Conservation (phyloP, 2,797 vertebrate species). For the Sarcoramphus papa region DNA sequence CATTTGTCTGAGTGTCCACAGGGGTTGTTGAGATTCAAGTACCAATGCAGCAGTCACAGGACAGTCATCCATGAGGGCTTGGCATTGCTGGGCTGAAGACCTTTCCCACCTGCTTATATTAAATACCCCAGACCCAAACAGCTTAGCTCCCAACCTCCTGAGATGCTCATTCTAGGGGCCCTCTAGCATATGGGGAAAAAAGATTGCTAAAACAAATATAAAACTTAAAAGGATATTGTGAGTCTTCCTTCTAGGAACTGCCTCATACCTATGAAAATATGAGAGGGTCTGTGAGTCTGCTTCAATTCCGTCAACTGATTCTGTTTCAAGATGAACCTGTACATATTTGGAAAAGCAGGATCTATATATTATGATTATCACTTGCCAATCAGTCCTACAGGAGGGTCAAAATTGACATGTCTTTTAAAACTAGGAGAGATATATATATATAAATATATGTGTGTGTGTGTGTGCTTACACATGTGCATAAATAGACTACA, state of each 20-base stretch:
- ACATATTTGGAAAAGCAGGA: constrained; percentile 30
- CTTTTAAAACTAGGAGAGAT: constrained; percentile 26
- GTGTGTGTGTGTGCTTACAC: constrained; percentile 28
- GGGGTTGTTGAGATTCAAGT: neutral
- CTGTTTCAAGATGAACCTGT: constrained; percentile 19
- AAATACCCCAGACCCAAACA: neutral
- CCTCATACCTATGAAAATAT: neutral
- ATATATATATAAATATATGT: neutral
- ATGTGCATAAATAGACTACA: constrained; percentile 31
- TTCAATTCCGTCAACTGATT: neutral
- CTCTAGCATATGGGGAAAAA: neutral
- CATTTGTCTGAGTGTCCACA: neutral
- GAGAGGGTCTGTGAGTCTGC: neutral
- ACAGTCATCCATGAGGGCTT: neutral
- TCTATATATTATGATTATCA: neutral
- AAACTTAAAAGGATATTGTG: neutral
- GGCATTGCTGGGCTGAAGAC: constrained; percentile 1
- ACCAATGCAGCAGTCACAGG: neutral
- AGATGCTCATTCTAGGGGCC: neutral
- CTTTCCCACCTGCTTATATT: neutral
- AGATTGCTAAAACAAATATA: neutral
- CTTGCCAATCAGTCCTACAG: neutral
- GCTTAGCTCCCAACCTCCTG: neutral
- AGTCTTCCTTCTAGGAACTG: constrained; percentile 17
- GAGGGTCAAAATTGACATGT: constrained; percentile 2